Evolutionary conservation across 1,140 invertebrate species (phyloP).

Genomic region (Drosophila tsacasi): DNA sequence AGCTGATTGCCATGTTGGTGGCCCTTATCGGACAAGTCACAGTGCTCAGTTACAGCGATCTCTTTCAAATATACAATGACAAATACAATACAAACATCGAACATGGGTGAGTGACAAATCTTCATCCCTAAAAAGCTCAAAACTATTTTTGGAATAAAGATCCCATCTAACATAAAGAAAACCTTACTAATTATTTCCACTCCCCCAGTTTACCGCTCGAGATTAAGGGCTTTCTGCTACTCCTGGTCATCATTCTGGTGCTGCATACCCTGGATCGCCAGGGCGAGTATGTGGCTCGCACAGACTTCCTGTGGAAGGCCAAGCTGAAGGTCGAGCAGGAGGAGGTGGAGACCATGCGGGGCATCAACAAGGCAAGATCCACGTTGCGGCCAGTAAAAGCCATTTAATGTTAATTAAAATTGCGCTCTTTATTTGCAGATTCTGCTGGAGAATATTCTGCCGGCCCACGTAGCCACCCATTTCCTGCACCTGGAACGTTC

Average conservation of each 20-base stretch:
- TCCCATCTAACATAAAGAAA: not conserved
- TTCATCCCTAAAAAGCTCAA: not conserved
- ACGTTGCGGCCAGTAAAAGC: not conserved
- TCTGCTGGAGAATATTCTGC: slow-evolving; percentile 98
- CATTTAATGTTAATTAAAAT: slow-evolving; percentile 5
- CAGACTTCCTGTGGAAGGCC: slow-evolving; percentile 97
- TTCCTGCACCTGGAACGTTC: slow-evolving; percentile 89
- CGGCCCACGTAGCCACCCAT: slow-evolving; percentile 97
- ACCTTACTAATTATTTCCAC: not conserved
- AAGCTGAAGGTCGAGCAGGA: slow-evolving; percentile 96
- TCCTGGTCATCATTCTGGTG: slow-evolving; percentile 88
- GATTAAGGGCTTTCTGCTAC: slow-evolving; percentile 88
- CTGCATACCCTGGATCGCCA: slow-evolving; percentile 93
- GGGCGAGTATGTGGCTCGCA: slow-evolving; percentile 93
- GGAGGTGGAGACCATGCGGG: slow-evolving; percentile 97
- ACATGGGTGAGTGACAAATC: slow-evolving; percentile 87
- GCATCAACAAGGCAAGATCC: slow-evolving; percentile 92
- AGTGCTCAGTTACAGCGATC: slow-evolving; percentile 87
- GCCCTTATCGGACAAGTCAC: slow-evolving; percentile 88
- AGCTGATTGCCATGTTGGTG: slow-evolving; percentile 91
- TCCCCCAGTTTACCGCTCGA: slow-evolving; percentile 88
- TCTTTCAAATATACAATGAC: slow-evolving; percentile 88
- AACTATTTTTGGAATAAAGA: too few relatives aligned
- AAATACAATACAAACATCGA: slow-evolving; percentile 43
- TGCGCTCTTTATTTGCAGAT: slow-evolving; percentile 85